phyloP scores from a whole-genome alignment of 2,888 invertebrate species.

The Dromius quadrimaculatus region DNA sequence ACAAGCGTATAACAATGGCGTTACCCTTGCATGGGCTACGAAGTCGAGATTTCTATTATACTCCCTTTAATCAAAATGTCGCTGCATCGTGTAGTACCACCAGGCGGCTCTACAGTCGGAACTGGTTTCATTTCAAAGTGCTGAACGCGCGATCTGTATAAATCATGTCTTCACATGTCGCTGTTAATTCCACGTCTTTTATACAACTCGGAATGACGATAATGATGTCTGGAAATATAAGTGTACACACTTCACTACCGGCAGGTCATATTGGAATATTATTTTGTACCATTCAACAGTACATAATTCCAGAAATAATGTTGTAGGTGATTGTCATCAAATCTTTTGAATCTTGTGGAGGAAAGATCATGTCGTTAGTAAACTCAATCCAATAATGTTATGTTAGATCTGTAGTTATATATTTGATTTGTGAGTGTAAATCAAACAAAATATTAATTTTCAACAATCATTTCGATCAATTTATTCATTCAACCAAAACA shows the following conservation, averaged over 20 bases:
- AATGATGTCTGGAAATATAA: conserved; percentile 23
- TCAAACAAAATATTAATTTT: no score
- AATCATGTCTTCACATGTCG: conserved; percentile 30
- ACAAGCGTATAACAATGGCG: not conserved
- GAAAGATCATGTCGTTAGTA: no score
- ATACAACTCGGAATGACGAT: conserved; percentile 13
- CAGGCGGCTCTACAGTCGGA: not conserved
- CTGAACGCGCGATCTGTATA: conserved; percentile 34
- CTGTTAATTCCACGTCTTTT: conserved; percentile 30
- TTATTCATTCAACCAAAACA: no score
- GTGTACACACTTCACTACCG: not conserved
- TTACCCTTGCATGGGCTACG: not conserved
- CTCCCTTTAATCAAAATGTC: conserved; percentile 19
- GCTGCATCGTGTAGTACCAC: conserved; percentile 10
- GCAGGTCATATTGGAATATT: not conserved
- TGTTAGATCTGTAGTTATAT: no score
- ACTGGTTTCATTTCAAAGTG: conserved; percentile 14
- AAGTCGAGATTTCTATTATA: conserved; percentile 19
- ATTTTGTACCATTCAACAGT: not conserved
- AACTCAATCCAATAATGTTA: no score
- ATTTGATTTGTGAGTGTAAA: no score
- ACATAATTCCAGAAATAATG: no score
- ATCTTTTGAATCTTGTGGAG: no score
- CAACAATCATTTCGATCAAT: no score
- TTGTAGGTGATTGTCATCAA: no score